These are phyloP conservation scores for Haplochromis vanheusdeni DNA, from an alignment of 2,113 vertebrate genomes.

Conservation along the genomic window DNA sequence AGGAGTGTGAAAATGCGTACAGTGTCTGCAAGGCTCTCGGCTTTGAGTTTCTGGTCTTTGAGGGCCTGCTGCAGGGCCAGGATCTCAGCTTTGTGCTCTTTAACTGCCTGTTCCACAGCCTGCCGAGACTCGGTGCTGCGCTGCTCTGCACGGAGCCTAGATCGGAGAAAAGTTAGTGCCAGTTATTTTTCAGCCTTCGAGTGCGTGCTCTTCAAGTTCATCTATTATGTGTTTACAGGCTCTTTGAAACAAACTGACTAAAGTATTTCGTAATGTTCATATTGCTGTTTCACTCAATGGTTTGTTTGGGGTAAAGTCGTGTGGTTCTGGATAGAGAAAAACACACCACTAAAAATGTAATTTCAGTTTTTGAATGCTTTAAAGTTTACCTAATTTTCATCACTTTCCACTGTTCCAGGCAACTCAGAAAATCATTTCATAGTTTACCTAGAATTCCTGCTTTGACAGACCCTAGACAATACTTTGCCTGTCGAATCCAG, in stretches of 20 bases:
- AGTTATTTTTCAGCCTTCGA: neutral
- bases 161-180: neutral
- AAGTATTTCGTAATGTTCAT: neutral
- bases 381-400: neutral
- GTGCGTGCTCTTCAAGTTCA: neutral
- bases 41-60: conserved; percentile 97
- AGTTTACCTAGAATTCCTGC: conserved; percentile 26
- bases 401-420: neutral
- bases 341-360: neutral
- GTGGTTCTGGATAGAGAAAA: neutral
- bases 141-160: conserved; percentile 88
- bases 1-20: conserved; percentile 59
- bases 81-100: conserved; percentile 97
- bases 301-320: neutral
- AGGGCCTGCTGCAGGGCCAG: conserved; percentile 93
- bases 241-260: neutral
- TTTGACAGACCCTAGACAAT: conserved; percentile 13
- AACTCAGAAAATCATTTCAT: conserved; percentile 8
- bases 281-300: neutral
- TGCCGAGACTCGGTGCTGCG: conserved; percentile 93
- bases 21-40: conserved; percentile 94
- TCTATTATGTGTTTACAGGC: neutral
- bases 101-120: conserved; percentile 91
- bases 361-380: neutral
- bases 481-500: conserved; percentile 6